A percentile compares a stretch with the other conserved stretches of the same genome.
Evolutionary conservation across 2,113 vertebrate species (phyloP).

Genomic region (Brienomyrus brachyistius): DNA sequence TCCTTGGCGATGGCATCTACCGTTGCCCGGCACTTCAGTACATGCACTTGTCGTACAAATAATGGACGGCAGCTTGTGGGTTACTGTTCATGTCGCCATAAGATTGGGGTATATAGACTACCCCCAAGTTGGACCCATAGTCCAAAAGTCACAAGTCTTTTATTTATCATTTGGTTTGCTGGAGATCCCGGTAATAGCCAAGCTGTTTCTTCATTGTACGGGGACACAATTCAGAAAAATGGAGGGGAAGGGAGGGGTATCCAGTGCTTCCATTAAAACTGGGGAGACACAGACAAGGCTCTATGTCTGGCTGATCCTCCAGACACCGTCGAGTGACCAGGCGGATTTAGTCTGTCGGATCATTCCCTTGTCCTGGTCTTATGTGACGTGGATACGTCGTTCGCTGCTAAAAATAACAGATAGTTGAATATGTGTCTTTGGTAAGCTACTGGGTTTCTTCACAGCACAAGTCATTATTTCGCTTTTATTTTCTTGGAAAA

Average conservation of each 20-base stretch:
- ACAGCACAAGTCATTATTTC: background rate
- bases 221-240: background rate
- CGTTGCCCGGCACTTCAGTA: background rate
- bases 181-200: background rate
- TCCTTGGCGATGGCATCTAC: background rate
- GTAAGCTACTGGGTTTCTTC: background rate
- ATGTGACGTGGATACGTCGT: background rate
- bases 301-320: background rate
- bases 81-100: slow-evolving; percentile 45
- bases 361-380: background rate
- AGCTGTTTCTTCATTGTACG: background rate
- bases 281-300: background rate
- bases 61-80: background rate
- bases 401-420: background rate
- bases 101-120: slow-evolving; percentile 31
- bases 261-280: background rate
- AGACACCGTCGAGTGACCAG: background rate
- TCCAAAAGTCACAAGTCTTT: slow-evolving; percentile 46
- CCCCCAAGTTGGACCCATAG: slow-evolving; percentile 24
- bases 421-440: background rate
- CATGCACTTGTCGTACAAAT: background rate
- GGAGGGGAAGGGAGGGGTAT: slow-evolving; percentile 4
- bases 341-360: slow-evolving; percentile 3
- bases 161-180: background rate
- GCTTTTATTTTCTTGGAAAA: background rate